Base-by-base conservation (phyloP, 2,888 invertebrate genomes). In the Stenchaetothrips biformis region DNA sequence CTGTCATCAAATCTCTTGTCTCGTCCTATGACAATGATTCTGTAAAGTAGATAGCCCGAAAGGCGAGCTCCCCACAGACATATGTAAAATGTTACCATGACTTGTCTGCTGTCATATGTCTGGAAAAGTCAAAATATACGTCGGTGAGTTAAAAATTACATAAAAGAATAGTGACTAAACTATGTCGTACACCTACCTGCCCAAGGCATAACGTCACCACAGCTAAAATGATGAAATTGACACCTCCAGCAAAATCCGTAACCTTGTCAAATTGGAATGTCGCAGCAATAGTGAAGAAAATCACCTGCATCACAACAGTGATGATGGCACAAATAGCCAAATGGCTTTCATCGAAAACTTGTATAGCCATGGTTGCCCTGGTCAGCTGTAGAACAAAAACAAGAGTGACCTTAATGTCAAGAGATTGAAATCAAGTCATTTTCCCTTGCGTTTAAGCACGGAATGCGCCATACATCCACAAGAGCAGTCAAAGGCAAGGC, bases 211-310 rank as follows among this genome's bases (percentile, higher is more conserved):
- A 95, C 48, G 96, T 96, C 78, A 96, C 88, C 82, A 97, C 87
- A 11, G 96, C 95, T 83, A 97, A 90, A 80, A 96, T 93, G 83
- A 96, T 94, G 87, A 97, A 97, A 88, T 97, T 97, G 81, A 94
- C 93, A 81, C 97, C 97, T 11, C 97, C 96, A 82, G 96, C 96
- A 88, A 97, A 95, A 87, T 97, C 97, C 0, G 96, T 95, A 81
- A 97, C 89, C 88, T 96, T 96, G 86, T 97, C 96, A 88, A 94
- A 92, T 87, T 96, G 94, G 84, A 95, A 94, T 80, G 92, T 90
- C 7, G 95, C 94, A 77, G 96, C 96, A 83, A 97, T 91, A 67
- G 93, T 89, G 88, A 97, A 97, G 88, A 96, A 97, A 80, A 95
- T 89, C 80, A 96, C 89, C 88, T 97, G 97, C 93, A 95, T 92